These are phyloP conservation scores for Crocallis elinguaria DNA, from an alignment of 2,888 invertebrate species.

Conservation along the genomic window DNA sequence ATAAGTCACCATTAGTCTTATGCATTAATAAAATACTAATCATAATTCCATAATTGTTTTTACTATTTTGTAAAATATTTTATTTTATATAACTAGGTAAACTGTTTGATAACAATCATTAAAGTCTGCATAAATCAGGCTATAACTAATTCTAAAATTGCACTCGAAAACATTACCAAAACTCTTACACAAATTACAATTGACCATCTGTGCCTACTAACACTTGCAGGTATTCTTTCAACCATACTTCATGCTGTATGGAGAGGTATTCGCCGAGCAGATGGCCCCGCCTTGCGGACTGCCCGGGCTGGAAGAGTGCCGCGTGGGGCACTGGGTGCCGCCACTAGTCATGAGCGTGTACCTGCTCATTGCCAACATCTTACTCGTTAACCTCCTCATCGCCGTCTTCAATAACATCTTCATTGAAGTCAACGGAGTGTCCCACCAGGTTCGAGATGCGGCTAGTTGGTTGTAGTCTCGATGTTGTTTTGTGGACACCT, in stretches of 20 bases:
- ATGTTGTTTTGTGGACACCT: conserved; percentile 61
- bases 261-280: conserved; percentile 98
- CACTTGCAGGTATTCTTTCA: conserved; percentile 94
- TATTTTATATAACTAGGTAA: no score
- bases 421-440: conserved; percentile 97
- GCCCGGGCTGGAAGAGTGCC: conserved; percentile 89
- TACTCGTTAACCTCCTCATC: conserved; percentile 98
- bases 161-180: no score
- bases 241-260: conserved; percentile 99
- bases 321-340: conserved; percentile 96
- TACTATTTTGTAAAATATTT: no score
- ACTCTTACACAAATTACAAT: conserved; percentile 14
- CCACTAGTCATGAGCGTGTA: conserved; percentile 98
- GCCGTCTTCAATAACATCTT: conserved; percentile 99
- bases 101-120: no score
- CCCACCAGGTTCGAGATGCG: conserved; percentile 92
- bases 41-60: no score
- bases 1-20: no score
- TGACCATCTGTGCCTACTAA: conserved; percentile 56
- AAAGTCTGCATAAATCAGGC: no score
- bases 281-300: conserved; percentile 97
- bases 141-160: no score
- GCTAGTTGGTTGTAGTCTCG: conserved; percentile 52
- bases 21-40: no score
- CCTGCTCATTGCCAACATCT: conserved; percentile 97